phyloP scores from a whole-genome alignment of 1,140 invertebrate genomes.

The Drosophila novamexicana region DNA sequence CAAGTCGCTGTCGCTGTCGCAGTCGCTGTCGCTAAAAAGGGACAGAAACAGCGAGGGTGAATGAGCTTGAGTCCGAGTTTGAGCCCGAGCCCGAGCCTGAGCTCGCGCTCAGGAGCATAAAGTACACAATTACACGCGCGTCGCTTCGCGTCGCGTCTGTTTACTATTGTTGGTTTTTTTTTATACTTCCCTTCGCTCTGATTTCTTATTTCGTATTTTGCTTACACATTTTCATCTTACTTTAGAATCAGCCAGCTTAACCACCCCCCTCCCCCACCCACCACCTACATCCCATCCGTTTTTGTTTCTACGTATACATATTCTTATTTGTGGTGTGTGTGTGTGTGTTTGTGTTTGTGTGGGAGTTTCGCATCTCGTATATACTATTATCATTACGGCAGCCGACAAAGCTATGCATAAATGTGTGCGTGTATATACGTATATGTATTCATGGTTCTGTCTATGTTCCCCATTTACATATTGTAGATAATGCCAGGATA shows the following conservation, averaged over 20 bases:
- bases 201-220: slow-evolving; percentile 51
- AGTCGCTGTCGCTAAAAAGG: slow-evolving; percentile 10
- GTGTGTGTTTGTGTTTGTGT: slow-evolving; percentile 14
- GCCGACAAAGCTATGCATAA: neutral
- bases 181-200: slow-evolving; percentile 30
- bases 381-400: neutral
- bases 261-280: neutral
- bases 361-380: neutral
- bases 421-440: neutral
- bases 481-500: too few species aligned
- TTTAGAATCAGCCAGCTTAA: slow-evolving; percentile 23
- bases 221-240: slow-evolving; percentile 42
- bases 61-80: slow-evolving; percentile 24
- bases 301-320: slow-evolving; percentile 11
- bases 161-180: slow-evolving; percentile 32
- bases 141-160: slow-evolving; percentile 33
- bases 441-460: neutral
- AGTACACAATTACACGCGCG: slow-evolving; percentile 66
- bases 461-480: too few species aligned
- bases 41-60: slow-evolving; percentile 48
- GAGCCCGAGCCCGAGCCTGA: slow-evolving; percentile 15
- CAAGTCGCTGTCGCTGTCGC: neutral
- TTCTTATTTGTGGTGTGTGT: slow-evolving; percentile 15
- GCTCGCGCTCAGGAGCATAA: slow-evolving; percentile 43
- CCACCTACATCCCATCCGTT: slow-evolving; percentile 7